Evolutionary conservation across 2,113 vertebrate species (phyloP).

Genomic region (Urocitellus parryii): DNA sequence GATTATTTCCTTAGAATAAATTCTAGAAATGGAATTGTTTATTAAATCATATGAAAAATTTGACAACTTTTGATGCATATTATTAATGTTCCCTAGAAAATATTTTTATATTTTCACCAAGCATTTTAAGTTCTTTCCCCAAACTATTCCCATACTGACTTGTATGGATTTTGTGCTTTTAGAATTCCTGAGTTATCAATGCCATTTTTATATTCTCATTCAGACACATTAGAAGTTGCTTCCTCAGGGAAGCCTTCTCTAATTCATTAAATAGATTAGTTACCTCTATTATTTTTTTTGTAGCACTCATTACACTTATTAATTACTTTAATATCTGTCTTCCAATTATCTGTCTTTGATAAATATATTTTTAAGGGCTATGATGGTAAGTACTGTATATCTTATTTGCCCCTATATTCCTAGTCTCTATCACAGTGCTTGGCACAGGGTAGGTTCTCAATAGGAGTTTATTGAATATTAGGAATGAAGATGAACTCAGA

Average conservation of each 20-base stretch:
- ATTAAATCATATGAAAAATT: not conserved
- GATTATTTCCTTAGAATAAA: constrained; percentile 41
- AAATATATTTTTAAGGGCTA: not conserved
- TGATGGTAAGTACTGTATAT: not conserved
- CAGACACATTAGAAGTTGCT: constrained; percentile 41
- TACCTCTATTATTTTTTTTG: constrained; percentile 24
- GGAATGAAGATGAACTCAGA: not conserved
- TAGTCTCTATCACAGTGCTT: not conserved
- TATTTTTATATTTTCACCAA: not conserved
- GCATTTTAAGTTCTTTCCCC: not conserved
- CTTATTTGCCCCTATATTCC: not conserved
- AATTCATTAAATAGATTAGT: constrained; percentile 19
- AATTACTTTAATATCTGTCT: constrained; percentile 1
- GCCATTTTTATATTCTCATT: constrained; percentile 56
- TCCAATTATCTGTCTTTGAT: not conserved
- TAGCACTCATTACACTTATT: not conserved
- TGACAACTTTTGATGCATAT: constrained; percentile 17
- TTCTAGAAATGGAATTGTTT: constrained; percentile 53
- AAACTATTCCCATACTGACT: constrained; percentile 14
- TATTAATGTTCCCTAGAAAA: constrained; percentile 43
- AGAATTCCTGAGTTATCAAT: constrained; percentile 46
- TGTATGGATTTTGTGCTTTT: constrained; percentile 47
- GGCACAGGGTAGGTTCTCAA: not conserved
- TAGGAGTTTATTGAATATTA: constrained; percentile 6
- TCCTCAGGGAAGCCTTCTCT: constrained; percentile 18